A percentile compares a stretch with the other conserved stretches of the same genome.
phyloP scores from a whole-genome alignment of 2,888 invertebrate genomes.

The Polyommatus icarus region DNA sequence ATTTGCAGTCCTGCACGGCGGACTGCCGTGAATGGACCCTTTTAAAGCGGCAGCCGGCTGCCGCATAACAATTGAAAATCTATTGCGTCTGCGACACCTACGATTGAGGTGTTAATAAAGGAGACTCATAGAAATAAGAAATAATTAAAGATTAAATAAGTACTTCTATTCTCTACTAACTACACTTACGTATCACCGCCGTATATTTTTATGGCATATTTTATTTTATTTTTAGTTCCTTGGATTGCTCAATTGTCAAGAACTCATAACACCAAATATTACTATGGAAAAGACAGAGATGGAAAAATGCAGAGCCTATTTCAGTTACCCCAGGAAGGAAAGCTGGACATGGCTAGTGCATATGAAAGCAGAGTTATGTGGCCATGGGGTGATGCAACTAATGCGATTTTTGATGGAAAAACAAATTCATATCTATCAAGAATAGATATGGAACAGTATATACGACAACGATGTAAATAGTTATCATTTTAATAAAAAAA shows the following conservation, averaged over 20 bases:
- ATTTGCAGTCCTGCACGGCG: no score
- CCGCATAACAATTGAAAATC: no score
- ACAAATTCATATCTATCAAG: conserved; percentile 53
- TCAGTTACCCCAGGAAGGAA: conserved; percentile 57
- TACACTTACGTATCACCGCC: not conserved
- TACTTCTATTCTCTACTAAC: not conserved
- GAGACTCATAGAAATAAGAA: no score
- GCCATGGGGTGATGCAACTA: conserved; percentile 65
- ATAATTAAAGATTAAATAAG: no score
- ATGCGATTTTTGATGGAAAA: conserved; percentile 58
- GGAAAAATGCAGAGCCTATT: conserved; percentile 61
- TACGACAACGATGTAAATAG: conserved; percentile 45
- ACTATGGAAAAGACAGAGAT: conserved; percentile 56
- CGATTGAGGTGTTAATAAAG: no score
- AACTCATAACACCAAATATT: conserved; percentile 62
- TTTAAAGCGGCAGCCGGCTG: no score
- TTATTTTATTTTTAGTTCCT: conserved; percentile 58
- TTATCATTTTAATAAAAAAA: conserved; percentile 39
- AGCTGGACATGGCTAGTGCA: conserved; percentile 59
- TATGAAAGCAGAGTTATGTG: conserved; percentile 59
- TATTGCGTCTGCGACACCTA: no score
- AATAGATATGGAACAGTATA: conserved; percentile 59
- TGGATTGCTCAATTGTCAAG: conserved; percentile 71
- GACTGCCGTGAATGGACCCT: no score
- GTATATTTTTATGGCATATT: not conserved